Percentiles rank a stretch among this genome's conserved stretches.
phyloP scores from a whole-genome alignment of 2,797 vertebrate genomes.

The Danio kyathit region DNA sequence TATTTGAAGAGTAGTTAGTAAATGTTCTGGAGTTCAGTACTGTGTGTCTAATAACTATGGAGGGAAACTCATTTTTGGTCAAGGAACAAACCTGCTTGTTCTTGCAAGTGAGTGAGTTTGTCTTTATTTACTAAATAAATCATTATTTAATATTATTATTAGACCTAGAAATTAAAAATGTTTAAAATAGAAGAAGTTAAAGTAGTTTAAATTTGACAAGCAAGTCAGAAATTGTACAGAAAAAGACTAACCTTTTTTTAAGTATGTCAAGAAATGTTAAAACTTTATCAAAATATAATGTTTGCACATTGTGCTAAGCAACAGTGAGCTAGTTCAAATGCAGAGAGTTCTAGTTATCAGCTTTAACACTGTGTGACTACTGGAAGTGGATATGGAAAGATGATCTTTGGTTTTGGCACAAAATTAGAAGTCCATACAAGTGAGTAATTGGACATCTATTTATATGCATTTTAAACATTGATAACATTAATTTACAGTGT shows the following conservation, averaged over 20 bases:
- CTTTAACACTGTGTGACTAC: slow-evolving; percentile 48
- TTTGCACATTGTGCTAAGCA: not conserved
- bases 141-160: not conserved
- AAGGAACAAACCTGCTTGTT: slow-evolving; percentile 49
- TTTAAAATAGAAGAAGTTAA: not conserved
- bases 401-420: slow-evolving; percentile 58
- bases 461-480: not conserved
- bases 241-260: not conserved
- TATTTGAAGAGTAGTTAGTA: not conserved
- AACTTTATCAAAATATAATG: not conserved
- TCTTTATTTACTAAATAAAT: not conserved
- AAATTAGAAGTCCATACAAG: slow-evolving; percentile 46
- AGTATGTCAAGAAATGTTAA: not conserved
- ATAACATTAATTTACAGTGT: too few species aligned
- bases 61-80: slow-evolving; percentile 54
- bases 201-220: not conserved
- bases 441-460: slow-evolving; percentile 38
- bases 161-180: not conserved
- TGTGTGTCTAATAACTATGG: slow-evolving; percentile 55
- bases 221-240: too few species aligned
- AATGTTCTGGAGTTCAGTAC: slow-evolving; percentile 1
- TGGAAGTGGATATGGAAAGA: slow-evolving; percentile 26
- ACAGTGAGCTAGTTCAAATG: not conserved
- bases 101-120: slow-evolving; percentile 14
- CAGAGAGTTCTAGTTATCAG: not conserved